These are phyloP conservation scores for Dipodomys merriami DNA, from an alignment of 2,113 vertebrate species.

Conservation along the genomic window DNA sequence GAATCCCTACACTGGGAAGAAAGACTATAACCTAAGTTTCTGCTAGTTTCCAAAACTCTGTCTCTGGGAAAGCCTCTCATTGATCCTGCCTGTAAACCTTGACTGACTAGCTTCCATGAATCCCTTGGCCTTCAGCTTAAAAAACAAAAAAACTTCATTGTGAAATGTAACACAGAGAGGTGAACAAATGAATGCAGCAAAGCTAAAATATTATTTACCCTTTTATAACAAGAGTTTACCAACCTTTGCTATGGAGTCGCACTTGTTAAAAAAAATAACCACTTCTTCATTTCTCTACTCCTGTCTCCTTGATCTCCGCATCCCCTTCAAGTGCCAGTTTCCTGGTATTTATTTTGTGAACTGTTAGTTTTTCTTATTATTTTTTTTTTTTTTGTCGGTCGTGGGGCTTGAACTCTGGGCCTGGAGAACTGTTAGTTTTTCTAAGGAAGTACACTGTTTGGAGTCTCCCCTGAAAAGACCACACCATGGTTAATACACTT, in stretches of 20 bases:
- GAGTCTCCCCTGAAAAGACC: no score
- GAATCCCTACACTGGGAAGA: neutral
- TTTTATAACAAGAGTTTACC: neutral
- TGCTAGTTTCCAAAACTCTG: neutral
- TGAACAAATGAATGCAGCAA: neutral
- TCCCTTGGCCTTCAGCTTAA: neutral
- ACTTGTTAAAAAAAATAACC: neutral
- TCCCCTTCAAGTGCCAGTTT: no score
- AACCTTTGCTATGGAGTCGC: neutral
- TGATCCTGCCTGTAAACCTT: neutral
- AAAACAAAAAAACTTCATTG: neutral
- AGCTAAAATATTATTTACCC: neutral
- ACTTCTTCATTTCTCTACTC: no score
- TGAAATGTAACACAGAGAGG: neutral
- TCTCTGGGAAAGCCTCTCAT: constrained; percentile 18
- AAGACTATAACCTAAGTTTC: neutral
- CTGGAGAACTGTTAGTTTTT: no score
- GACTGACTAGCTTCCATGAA: neutral
- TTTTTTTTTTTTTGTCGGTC: no score
- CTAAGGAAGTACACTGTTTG: no score
- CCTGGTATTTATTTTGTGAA: no score
- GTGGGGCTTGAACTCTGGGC: no score
- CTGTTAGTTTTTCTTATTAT: no score
- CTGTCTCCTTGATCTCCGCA: no score
- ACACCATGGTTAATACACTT: no score